Base-by-base conservation (phyloP, 2,888 invertebrate genomes). In the Hemistola chrysoprasaria region DNA sequence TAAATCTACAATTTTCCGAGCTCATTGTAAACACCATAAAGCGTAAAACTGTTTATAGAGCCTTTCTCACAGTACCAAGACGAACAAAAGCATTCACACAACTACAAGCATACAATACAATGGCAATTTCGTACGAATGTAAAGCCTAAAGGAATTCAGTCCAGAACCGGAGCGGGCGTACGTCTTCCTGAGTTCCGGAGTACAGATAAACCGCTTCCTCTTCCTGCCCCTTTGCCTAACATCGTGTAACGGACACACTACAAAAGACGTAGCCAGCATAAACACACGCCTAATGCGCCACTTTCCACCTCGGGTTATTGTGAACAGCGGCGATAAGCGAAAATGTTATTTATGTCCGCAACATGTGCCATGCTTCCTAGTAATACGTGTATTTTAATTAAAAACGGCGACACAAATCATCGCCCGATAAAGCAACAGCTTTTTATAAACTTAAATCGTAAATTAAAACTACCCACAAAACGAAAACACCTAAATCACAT, bases 181-280 rank as follows among this genome's bases (percentile, higher is more conserved):
- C 81, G 82, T 82, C 82, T 82, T 82, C 83, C 82, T 77, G 79
- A 67, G 74, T 84, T 87, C 86, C 85, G 84, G 82, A 69, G 77
- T 70, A 64, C 78, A 86, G 87, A 87, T 85, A 87, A 84, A 87
- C 86, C 79, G 81, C 83, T 85, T 87, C 87, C 87, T 44, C 48
- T 87, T 87, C 87, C 87, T 78, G 83, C 75, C 79, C 82, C 78
- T 83, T 86, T 81, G 78, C 79, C 77, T 78, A 75, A 77, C 83
- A 76, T 78, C 72, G 82, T 78, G 79, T 77, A 78, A 76, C 80
- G 76, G 78, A 78, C 78, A 71, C 72, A 71, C 71, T 65, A 79
- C 78, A 80, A 80, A 83, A 79, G 78, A 76, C 75, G 68, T 65
- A 72, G 72, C 61, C 74, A 75, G 72, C 74, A 55, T 52, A 72